Evolutionary conservation across 2,113 vertebrate genomes (phyloP).

Genomic region (Peromyscus leucopus): DNA sequence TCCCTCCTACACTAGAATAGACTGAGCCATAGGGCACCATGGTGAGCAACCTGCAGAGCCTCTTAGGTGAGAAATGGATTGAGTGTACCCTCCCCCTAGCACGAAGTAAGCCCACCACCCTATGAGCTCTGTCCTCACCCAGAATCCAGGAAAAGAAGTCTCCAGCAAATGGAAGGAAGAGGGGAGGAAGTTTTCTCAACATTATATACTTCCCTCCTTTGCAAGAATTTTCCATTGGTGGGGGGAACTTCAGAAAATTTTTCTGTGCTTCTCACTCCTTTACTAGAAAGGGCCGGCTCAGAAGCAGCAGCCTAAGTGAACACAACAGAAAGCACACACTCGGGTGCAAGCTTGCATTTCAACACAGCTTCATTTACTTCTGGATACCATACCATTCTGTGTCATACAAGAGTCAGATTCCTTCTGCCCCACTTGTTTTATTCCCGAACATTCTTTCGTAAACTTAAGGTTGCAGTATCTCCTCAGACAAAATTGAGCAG

Average conservation of each 20-base stretch:
- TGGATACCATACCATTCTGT: neutral
- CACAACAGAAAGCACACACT: neutral
- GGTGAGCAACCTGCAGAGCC: no score
- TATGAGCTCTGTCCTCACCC: neutral
- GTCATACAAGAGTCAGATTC: neutral
- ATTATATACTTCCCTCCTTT: neutral
- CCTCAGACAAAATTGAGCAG: neutral
- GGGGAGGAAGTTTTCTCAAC: neutral
- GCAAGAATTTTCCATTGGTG: neutral
- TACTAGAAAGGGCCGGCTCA: neutral
- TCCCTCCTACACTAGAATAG: neutral
- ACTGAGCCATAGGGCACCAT: accelerated
- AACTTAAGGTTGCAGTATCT: neutral
- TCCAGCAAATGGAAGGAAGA: neutral
- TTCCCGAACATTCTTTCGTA: neutral
- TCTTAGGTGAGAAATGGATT: neutral
- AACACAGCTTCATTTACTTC: neutral
- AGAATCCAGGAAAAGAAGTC: neutral
- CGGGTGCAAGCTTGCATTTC: neutral
- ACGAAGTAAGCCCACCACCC: no score
- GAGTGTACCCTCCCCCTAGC: neutral
- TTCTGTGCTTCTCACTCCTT: neutral
- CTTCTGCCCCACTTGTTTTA: neutral
- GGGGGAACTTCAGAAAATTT: neutral
- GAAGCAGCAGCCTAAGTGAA: neutral